Evolutionary conservation across 2,113 vertebrate genomes (phyloP).

Genomic region (Cygnus atratus): DNA sequence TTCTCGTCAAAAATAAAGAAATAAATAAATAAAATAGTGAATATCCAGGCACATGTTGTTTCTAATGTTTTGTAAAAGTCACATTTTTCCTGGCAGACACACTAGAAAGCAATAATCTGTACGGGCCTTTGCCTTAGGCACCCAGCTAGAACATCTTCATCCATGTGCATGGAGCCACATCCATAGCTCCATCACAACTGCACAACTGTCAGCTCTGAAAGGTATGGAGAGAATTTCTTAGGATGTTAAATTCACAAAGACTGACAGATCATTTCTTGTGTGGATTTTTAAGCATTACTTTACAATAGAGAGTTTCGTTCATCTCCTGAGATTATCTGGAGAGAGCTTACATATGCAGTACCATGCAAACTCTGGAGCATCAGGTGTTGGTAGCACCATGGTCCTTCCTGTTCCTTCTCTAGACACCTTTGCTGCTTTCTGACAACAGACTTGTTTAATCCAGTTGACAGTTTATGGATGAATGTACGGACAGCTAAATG

Average conservation of each 20-base stretch:
- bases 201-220: background rate
- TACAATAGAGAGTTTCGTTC: background rate
- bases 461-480: background rate
- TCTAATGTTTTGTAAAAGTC: background rate
- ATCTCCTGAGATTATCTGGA: background rate
- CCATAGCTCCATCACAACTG: background rate
- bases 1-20: background rate
- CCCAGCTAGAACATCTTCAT: background rate
- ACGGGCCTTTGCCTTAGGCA: background rate
- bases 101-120: background rate
- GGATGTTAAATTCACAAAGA: background rate
- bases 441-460: background rate
- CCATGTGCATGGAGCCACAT: background rate
- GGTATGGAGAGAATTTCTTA: background rate
- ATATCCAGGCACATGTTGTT: background rate
- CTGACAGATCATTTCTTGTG: background rate
- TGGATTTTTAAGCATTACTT: background rate
- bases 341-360: accelerated
- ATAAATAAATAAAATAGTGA: background rate
- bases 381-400: accelerated
- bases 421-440: background rate
- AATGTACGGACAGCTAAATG: background rate
- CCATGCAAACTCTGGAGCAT: background rate
- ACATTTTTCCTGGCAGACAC: accelerated
- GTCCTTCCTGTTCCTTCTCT: background rate